Conservation (phyloP, 2,888 invertebrate species). For the Nephrotoma appendiculata region DNA sequence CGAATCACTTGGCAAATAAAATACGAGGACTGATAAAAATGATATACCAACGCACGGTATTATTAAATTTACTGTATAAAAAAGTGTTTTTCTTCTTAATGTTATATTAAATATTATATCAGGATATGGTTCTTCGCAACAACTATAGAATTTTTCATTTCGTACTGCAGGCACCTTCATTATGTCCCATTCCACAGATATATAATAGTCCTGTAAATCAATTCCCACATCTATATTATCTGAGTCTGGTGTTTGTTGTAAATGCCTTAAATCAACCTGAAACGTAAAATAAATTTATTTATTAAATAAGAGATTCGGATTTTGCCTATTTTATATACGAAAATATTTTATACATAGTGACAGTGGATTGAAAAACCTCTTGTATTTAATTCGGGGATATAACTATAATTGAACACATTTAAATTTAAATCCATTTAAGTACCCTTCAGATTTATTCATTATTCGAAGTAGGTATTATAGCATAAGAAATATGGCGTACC, state of each 20-base stretch:
- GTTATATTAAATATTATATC: conserved; percentile 98
- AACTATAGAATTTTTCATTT: conserved; percentile 88
- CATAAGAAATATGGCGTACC: background rate
- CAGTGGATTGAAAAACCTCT: background rate
- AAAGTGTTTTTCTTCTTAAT: conserved; percentile 83
- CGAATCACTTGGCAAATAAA: conserved; percentile 94
- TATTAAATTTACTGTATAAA: conserved; percentile 95
- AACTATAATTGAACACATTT: background rate
- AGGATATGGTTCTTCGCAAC: conserved; percentile 92
- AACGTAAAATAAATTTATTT: conserved; percentile 19
- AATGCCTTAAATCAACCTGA: conserved; percentile 79
- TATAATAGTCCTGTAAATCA: conserved; percentile 86
- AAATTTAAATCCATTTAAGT: background rate
- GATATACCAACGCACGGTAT: conserved; percentile 96
- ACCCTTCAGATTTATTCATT: background rate
- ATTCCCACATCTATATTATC: conserved; percentile 82
- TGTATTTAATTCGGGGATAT: background rate
- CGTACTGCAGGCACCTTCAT: conserved; percentile 82
- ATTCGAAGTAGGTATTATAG: background rate
- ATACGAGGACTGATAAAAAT: conserved; percentile 90
- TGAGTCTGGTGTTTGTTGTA: conserved; percentile 74
- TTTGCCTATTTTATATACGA: background rate
- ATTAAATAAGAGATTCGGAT: background rate
- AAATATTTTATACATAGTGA: background rate
- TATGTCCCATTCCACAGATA: conserved; percentile 97